Base-by-base conservation (phyloP, 2,797 vertebrate species). In the Nyctibius grandis region DNA sequence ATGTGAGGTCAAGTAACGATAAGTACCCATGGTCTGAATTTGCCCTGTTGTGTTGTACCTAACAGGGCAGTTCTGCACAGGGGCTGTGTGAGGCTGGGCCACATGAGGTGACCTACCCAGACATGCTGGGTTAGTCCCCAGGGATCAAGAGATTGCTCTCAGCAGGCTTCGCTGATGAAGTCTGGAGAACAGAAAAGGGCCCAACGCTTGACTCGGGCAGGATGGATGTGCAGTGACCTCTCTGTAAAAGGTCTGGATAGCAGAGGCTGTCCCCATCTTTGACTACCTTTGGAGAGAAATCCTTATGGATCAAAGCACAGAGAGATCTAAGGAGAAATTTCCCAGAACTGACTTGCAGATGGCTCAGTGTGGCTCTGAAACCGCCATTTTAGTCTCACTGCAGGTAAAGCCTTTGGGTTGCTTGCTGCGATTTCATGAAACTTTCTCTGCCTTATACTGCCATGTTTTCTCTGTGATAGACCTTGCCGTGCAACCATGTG, bases 41-140 rank as follows among this genome's bases (percentile, higher is more conserved):
- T 64, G 51, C 29, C 45, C 76, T 2, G 1, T 34, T 29, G 1
- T 0, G 0, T 14, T 51, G 45, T 53, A 28, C 10, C 38, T 33
- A 9, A 6, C 15, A 10, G 5, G 23, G 18, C 28, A 21, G 56
- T 9, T 59, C 68, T 86, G 76, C 12, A 1, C 28, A 33, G 45
- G 12, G 47, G 17, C 47, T 42, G 22, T 8, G 34, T 21, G n/a
- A 40, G 6, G 6, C 54, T 54, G 61, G 5, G 31, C 45, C 5
- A 0, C 0, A 3, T 3, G 2, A 8, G 28, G 25, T 42, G 8
- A 65, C 54, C 21, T 60, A 29, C 51, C 53, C 29, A 33, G 34
- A 6, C 9, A 3, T 1, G 9, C 34, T 40, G 50, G 60, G 40
- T 78, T 48, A 40, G 38, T 7, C 38, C 21, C 17, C 14, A 44